Evolutionary conservation across 2,888 invertebrate species (phyloP), one percentile per base, ranked within the genome.

Genomic region (Conomelus anceps): DNA sequence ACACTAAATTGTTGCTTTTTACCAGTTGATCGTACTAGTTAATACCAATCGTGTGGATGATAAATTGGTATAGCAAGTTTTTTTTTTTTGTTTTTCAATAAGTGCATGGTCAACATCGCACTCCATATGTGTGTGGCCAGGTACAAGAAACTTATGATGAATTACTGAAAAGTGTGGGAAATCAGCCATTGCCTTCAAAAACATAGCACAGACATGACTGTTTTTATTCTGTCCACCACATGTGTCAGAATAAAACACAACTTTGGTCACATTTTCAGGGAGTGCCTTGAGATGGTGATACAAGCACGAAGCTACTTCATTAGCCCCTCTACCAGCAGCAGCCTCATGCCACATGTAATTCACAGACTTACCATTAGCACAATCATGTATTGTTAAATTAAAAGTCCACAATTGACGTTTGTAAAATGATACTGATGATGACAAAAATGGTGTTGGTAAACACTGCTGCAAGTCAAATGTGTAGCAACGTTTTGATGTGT

Each of bases 231-330:
- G 91, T 22, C 91, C 91, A 22, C 90, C 90, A 90, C 91, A 92
- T 34, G 91, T 90, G 84, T 91, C 91, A 22, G 91, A 91, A 34
- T 91, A 90, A 22, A 90, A 89, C 89, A 89, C 89, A 23, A 91
- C 89, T 20, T 84, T 20, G n/a, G n/a, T 84, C 20, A 84, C 84
- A 84, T 84, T 84, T 84, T 84, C 20, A 9, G 84, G 22, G 22
- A 84, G n/a, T 6, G 7, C 22, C 7, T 22, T 84, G 7, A 9
- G 22, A 85, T 91, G 91, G 86, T 91, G 86, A 89, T 90, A 91
- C 88, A 92, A 87, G 90, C 91, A 91, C 89, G 91, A 91, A 41
- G 91, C 92, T 86, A 92, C 91, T 88, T 92, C 90, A 89, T 92
- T 92, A 3, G 91, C 91, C 85, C 91, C 92, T 89, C 92, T 89